Conservation (phyloP, 2,888 invertebrate genomes). For the Flabesymbios commensalis region DNA sequence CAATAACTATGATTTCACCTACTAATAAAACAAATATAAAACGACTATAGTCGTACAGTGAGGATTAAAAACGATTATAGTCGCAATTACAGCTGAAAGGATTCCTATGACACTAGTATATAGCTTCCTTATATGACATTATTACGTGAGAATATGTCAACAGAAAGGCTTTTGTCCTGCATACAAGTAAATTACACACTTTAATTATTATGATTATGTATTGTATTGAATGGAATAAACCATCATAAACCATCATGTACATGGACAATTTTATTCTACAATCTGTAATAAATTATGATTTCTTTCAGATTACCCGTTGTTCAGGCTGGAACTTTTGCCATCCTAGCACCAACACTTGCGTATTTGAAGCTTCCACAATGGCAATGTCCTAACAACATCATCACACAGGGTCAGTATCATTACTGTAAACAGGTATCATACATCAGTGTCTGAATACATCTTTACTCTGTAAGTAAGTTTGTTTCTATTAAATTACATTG, state of each 20-base stretch:
- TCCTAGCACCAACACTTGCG: conserved; percentile 52
- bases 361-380: conserved; percentile 45
- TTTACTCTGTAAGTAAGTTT: not conserved
- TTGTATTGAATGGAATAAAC: not conserved
- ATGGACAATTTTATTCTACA: not conserved
- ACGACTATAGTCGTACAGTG: too few relatives aligned
- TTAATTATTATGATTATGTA: not conserved
- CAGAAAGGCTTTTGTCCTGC: too few relatives aligned
- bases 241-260: not conserved
- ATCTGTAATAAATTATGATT: not conserved
- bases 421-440: not conserved
- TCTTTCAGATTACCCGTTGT: conserved; percentile 52
- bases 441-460: too few relatives aligned
- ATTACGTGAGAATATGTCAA: too few relatives aligned
- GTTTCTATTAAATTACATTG: not conserved
- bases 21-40: too few relatives aligned
- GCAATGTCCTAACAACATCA: conserved; percentile 35
- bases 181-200: not conserved
- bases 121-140: too few relatives aligned
- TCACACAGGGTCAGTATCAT: conserved; percentile 8
- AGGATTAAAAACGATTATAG: too few relatives aligned
- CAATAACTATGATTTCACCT: too few relatives aligned
- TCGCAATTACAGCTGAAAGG: too few relatives aligned
- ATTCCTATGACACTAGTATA: too few relatives aligned
- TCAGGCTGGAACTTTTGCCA: conserved; percentile 55